Conservation (phyloP, 2,797 vertebrate species). For the Dicrostonyx torquatus region DNA sequence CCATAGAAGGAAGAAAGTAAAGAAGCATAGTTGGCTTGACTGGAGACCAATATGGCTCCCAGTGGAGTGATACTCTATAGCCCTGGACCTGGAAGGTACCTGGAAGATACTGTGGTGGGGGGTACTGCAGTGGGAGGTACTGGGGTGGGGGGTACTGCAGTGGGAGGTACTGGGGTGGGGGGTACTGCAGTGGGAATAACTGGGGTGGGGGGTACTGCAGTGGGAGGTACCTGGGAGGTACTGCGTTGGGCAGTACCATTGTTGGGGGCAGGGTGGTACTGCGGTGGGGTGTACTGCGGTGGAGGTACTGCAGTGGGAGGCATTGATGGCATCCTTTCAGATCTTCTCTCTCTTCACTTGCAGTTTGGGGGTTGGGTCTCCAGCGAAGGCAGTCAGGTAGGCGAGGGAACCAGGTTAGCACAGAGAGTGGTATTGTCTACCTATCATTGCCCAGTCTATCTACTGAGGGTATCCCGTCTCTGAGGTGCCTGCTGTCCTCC, state of each 20-base stretch:
- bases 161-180: neutral
- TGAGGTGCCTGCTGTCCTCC: neutral
- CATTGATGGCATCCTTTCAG: neutral
- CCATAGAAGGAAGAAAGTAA: too few species aligned
- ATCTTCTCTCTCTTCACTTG: neutral
- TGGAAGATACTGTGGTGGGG: too few species aligned
- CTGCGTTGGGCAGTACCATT: accelerated
- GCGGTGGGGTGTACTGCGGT: neutral
- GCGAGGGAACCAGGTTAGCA: too few species aligned
- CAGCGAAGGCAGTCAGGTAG: neutral
- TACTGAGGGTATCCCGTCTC: neutral
- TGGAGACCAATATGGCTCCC: neutral
- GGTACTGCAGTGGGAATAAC: too few species aligned
- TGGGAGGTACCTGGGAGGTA: too few species aligned
- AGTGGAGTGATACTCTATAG: neutral
- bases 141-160: accelerated
- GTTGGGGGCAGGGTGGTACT: neutral
- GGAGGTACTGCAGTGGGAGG: accelerated
- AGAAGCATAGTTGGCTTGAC: neutral
- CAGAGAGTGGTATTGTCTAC: neutral
- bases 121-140: too few species aligned
- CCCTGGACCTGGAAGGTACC: neutral
- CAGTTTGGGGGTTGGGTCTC: neutral
- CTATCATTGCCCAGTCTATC: neutral
- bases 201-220: neutral